Evolutionary conservation across 2,888 invertebrate species (phyloP).

Genomic region (Stenodema calcarata): DNA sequence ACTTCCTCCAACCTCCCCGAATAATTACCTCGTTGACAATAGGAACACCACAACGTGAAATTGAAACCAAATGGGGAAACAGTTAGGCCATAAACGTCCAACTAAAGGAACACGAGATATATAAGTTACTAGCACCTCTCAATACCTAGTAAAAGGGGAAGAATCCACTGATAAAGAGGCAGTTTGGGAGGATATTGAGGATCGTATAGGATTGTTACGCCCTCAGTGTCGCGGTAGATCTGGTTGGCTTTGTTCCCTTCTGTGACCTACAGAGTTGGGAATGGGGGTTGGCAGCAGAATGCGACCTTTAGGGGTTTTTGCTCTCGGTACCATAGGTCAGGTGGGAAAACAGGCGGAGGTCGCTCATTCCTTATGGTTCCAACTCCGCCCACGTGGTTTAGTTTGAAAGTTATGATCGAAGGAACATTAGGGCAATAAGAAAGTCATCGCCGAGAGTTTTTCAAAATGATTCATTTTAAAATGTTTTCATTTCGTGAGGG

Average conservation of each 20-base stretch:
- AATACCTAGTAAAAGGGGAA: neutral
- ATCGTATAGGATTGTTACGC: neutral
- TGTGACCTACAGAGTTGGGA: neutral
- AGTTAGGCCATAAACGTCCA: neutral
- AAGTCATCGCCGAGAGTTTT: too few relatives aligned
- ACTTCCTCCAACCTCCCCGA: too few relatives aligned
- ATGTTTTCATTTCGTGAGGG: too few relatives aligned
- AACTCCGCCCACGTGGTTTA: neutral
- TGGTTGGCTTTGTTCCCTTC: neutral
- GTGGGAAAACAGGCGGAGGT: neutral
- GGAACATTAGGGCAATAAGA: too few relatives aligned
- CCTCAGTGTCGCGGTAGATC: neutral
- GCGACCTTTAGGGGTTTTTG: neutral
- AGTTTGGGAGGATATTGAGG: neutral
- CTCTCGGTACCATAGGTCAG: neutral
- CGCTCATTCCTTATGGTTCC: neutral
- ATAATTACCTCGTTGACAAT: too few relatives aligned
- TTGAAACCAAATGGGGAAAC: neutral
- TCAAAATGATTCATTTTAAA: too few relatives aligned
- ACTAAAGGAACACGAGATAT: neutral
- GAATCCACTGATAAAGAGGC: neutral
- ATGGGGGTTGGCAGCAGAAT: neutral
- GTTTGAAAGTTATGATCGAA: too few relatives aligned
- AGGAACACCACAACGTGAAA: neutral
- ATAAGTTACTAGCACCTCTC: neutral